Base-by-base conservation (phyloP, 2,888 invertebrate species). In the Eucera pruinosa region DNA sequence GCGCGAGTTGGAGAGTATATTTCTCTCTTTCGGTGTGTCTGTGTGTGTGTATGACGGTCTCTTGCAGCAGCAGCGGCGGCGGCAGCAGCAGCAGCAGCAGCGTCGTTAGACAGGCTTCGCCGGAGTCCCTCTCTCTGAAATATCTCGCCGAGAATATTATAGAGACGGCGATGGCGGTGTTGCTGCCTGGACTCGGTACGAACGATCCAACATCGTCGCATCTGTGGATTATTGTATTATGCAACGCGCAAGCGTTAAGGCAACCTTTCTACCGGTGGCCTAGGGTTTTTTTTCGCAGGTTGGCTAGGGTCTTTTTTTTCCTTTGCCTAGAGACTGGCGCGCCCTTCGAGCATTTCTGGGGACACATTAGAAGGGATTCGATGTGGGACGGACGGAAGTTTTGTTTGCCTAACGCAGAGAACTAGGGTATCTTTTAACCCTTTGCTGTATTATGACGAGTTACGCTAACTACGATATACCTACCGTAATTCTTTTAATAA, bases 91-190 rank as follows among this genome's bases (percentile, higher is more conserved):
- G n/a, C n/a, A n/a, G n/a, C n/a, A n/a, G n/a, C 68, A 61, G 73
- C 80, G 69, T 77, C 80, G 81, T 81, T 80, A 77, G 82, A 82
- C 82, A 73, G 75, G 75, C 78, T 74, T 82, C 81, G 81, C 69
- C 78, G 58, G 68, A 81, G 83, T 80, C 85, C 77, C 82, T 85
- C 88, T 86, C 87, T 85, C 87, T 85, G 88, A 89, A 89, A 90
- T 90, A 89, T 89, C 88, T 89, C 90, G 83, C 89, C 85, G 86
- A 88, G 88, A 89, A 90, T 90, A 90, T 90, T 89, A 89, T 90
- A 89, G 89, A 89, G 87, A 87, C 80, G 58, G 57, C 64, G 78
- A 81, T 70, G 79, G 78, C 70, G 45, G 67, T 80, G 86, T 72
- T 83, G 74, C 81, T 58, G 74, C 81, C 62, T 54, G 70, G 64